phyloP scores from a whole-genome alignment of 2,888 invertebrate genomes.

The Pandemis corylana region DNA sequence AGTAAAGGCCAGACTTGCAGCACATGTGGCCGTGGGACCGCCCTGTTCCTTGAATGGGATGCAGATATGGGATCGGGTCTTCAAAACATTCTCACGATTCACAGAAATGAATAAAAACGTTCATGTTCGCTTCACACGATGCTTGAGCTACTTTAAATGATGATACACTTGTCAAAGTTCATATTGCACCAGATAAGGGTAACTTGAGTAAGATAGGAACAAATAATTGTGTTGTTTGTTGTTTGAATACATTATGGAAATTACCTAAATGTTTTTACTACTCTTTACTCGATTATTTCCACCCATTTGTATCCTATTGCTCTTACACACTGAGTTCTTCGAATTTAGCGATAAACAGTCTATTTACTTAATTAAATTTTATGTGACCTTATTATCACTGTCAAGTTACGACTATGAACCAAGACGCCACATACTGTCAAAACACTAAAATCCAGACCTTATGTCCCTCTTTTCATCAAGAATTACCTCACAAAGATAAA shows the following conservation, averaged over 20 bases:
- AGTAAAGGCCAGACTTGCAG: conserved; percentile 27
- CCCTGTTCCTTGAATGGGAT: conserved; percentile 72
- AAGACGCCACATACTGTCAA: neutral
- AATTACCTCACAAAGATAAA: neutral
- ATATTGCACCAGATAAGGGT: conserved; percentile 41
- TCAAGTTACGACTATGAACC: neutral
- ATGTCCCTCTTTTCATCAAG: neutral
- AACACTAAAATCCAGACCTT: neutral
- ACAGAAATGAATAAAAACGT: conserved; percentile 63
- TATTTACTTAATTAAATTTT: no score
- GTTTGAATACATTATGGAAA: conserved; percentile 15
- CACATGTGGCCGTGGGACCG: conserved; percentile 65
- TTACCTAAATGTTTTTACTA: conserved; percentile 28
- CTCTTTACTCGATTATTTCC: neutral
- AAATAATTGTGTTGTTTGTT: conserved; percentile 22
- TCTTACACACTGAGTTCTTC: neutral
- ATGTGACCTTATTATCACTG: no score
- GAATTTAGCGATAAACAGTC: neutral
- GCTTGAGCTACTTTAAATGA: conserved; percentile 18
- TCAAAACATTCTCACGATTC: conserved; percentile 75
- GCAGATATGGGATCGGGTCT: conserved; percentile 61
- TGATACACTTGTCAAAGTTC: conserved; percentile 47
- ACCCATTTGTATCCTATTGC: neutral
- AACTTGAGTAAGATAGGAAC: conserved; percentile 25
- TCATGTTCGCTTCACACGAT: conserved; percentile 20